These are phyloP conservation scores for Solea solea DNA, from an alignment of 2,113 vertebrate genomes.

Conservation along the genomic window DNA sequence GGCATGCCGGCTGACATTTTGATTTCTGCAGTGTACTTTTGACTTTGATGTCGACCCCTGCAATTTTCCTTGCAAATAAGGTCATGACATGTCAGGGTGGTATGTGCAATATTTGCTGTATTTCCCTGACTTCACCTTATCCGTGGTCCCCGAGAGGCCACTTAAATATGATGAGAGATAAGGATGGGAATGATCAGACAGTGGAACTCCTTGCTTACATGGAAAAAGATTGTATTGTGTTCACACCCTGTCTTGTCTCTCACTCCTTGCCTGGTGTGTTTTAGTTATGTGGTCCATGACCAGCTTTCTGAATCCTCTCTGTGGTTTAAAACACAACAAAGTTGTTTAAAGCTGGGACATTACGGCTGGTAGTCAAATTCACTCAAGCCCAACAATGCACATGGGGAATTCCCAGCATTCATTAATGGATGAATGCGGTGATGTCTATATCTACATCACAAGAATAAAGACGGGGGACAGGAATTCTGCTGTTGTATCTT, in stretches of 20 bases:
- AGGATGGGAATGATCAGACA: conserved; percentile 57
- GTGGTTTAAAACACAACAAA: conserved; percentile 31
- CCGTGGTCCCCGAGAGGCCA: conserved; percentile 43
- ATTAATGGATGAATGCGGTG: conserved; percentile 19
- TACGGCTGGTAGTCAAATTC: conserved; percentile 23
- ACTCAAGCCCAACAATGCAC: conserved; percentile 50
- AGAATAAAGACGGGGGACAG: conserved; percentile 45
- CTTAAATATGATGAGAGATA: conserved; percentile 45
- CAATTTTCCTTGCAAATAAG: conserved; percentile 68
- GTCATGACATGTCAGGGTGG: conserved; percentile 59
- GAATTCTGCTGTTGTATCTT: conserved; percentile 17
- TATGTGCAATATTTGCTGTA: conserved; percentile 69
- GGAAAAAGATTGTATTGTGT: conserved; percentile 18
- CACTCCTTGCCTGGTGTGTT: conserved; percentile 47
- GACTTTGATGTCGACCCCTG: conserved; percentile 81
- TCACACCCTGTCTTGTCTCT: conserved; percentile 44
- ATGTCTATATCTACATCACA: conserved; percentile 17
- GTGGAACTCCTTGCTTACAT: background rate
- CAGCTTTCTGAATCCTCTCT: conserved; percentile 41
- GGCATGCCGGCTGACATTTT: conserved; percentile 78
- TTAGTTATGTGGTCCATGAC: conserved; percentile 22
- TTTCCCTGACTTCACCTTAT: conserved; percentile 31
- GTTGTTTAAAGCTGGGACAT: conserved; percentile 17
- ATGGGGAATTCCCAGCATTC: conserved; percentile 59
- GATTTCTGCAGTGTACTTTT: conserved; percentile 72